Base-by-base conservation (phyloP, 2,797 vertebrate species). In the Helicolenus hilgendorfi region DNA sequence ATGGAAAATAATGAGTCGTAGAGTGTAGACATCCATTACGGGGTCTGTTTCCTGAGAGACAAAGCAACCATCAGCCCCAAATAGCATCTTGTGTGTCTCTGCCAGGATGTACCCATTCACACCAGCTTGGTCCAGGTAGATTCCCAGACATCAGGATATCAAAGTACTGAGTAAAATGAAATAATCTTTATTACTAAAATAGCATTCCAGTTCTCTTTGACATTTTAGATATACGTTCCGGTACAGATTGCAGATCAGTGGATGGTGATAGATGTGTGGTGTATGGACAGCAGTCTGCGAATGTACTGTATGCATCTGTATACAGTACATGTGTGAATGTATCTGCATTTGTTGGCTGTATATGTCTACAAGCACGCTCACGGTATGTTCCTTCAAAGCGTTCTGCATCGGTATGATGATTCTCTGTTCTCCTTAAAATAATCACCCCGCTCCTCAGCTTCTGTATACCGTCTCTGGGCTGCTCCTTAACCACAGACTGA, bases 11-110 rank as follows among this genome's bases (percentile, higher is more conserved):
- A 95, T 94, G 91, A 82, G 10, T 74, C 29, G 7, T 11, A 49
- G 29, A 81, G 62, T 33, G 72, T 79, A 77, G 84, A 83, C 84
- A 68, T 92, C 91, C 93, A 96, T 96, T 95, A 91, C 0, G 35
- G 29, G 64, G 69, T 83, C 77, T 79, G 93, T 88, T 95, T 96
- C 91, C 91, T 94, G 91, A 92, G 84, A 90, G 86, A 79, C 71
- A 35, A 60, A 55, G 59, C 69, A 33, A 77, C 90, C 83, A 77
- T 77, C 70, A 77, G 69, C 67, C 63, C 38, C 71, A 84, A 83
- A 92, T 84, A 91, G 72, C 60, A 64, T 87, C 78, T 72, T 69
- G 56, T 85, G 70, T 75, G 59, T 91, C 35, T 74, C 63, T 81
- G 79, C 31, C 76, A 78, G 80, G 84, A 92, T 87, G 83, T 55